Evolutionary conservation across 2,113 vertebrate species (phyloP).

Genomic region (Oncorhynchus keta): DNA sequence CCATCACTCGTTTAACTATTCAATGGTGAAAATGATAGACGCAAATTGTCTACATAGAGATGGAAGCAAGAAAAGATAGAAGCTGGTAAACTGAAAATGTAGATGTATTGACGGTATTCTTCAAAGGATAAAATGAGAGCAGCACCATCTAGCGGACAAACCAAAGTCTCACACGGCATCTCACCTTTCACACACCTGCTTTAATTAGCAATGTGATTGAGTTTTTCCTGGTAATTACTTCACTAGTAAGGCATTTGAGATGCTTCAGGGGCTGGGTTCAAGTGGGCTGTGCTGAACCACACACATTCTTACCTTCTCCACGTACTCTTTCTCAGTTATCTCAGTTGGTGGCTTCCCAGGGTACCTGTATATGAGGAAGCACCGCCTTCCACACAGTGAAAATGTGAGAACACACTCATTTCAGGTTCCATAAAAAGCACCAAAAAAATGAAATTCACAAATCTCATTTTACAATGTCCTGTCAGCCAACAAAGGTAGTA

Average conservation of each 20-base stretch:
- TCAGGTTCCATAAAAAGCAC: neutral
- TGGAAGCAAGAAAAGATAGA: no score
- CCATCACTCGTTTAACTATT: no score
- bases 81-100: neutral
- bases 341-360: constrained; percentile 86
- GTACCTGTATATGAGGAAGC: constrained; percentile 90
- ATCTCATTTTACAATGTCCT: no score
- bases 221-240: neutral
- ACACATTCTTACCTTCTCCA: constrained; percentile 79
- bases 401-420: no score
- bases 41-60: no score
- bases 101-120: neutral
- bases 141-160: neutral
- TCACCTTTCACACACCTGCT: neutral
- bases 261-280: neutral
- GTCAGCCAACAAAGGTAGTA: neutral
- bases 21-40: no score
- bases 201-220: neutral
- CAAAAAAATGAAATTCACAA: neutral
- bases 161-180: neutral
- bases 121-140: neutral
- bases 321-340: constrained; percentile 82
- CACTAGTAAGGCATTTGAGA: neutral
- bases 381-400: constrained; percentile 68
- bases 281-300: constrained; percentile 3